phyloP scores from a whole-genome alignment of 2,797 vertebrate genomes.

The Discoglossus pictus region DNA sequence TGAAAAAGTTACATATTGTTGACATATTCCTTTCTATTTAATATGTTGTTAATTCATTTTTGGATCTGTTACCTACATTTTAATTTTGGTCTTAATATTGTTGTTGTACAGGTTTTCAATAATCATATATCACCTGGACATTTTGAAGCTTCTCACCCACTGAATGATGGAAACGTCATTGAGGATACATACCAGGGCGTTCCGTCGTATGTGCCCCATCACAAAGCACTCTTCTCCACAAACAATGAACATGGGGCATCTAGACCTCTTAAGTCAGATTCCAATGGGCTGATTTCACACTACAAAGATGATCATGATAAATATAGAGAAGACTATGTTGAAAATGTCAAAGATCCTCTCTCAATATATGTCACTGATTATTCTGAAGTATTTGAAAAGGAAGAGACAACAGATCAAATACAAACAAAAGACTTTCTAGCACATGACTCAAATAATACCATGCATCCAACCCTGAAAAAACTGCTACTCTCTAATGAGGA shows the following conservation, averaged over 20 bases:
- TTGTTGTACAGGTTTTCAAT: slow-evolving; percentile 51
- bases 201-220: slow-evolving; percentile 54
- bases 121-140: slow-evolving; percentile 34
- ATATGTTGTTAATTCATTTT: too few relatives aligned
- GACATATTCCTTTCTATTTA: neutral
- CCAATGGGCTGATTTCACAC: neutral
- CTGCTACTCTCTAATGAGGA: slow-evolving; percentile 62
- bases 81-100: neutral
- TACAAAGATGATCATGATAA: neutral
- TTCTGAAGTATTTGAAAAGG: slow-evolving; percentile 34
- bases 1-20: neutral
- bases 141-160: slow-evolving; percentile 48
- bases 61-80: too few relatives aligned
- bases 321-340: neutral
- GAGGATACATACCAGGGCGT: slow-evolving; percentile 42
- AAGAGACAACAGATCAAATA: slow-evolving; percentile 19
- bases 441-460: slow-evolving; percentile 42
- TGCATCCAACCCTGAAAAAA: slow-evolving; percentile 58
- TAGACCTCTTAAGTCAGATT: neutral
- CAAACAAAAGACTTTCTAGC: slow-evolving; percentile 30
- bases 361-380: neutral
- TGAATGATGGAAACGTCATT: slow-evolving; percentile 50
- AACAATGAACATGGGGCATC: slow-evolving; percentile 1
- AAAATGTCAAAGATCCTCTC: neutral
- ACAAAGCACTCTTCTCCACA: neutral